phyloP scores from a whole-genome alignment of 2,797 vertebrate genomes.

The Melopsittacus undulatus region DNA sequence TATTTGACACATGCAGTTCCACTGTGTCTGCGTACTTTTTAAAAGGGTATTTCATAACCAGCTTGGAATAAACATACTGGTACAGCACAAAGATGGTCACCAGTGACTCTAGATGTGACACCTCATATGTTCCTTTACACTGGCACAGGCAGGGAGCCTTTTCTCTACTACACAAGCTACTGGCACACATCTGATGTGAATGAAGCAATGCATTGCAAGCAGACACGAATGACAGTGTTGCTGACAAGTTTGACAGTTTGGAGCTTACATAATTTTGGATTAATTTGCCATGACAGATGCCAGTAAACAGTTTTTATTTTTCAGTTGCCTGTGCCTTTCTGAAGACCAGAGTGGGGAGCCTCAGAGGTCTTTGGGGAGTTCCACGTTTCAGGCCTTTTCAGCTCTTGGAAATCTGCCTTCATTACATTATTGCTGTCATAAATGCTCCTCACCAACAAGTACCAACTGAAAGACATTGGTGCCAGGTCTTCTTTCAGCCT shows the following conservation, averaged over 20 bases:
- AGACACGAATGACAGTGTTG: not conserved
- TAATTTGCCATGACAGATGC: not conserved
- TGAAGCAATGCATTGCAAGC: not conserved
- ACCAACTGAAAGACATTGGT: not conserved
- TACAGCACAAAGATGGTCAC: not conserved
- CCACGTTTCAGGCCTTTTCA: not conserved
- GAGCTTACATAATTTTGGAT: not conserved
- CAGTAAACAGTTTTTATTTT: not conserved
- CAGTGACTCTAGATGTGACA: not conserved
- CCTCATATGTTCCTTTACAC: not conserved
- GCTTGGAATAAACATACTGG: not conserved
- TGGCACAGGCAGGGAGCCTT: not conserved
- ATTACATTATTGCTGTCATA: not conserved
- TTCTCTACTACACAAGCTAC: not conserved
- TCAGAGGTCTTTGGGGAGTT: not conserved
- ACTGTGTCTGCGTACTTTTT: not conserved
- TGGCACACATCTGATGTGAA: not conserved
- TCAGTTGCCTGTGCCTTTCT: not conserved
- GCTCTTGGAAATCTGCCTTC: not conserved
- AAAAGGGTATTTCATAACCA: not conserved
- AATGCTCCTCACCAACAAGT: not conserved
- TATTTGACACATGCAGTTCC: not conserved
- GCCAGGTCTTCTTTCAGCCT: not conserved
- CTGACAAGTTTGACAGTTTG: not conserved
- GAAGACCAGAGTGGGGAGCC: not conserved